These are phyloP conservation scores for Dermochelys coriacea DNA, from an alignment of 2,797 vertebrate species.

Conservation along the genomic window DNA sequence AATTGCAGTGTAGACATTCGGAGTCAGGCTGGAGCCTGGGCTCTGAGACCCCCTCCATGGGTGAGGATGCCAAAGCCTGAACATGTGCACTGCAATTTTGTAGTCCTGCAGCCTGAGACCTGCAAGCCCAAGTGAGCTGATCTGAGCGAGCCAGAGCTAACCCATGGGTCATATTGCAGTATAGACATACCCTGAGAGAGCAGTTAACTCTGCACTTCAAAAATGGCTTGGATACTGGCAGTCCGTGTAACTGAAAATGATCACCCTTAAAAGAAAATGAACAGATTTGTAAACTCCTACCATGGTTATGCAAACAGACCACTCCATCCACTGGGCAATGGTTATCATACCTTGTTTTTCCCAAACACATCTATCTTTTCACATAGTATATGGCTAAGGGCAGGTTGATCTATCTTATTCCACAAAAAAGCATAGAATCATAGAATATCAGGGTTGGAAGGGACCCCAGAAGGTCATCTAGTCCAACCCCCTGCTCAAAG, in stretches of 20 bases:
- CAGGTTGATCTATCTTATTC: not conserved
- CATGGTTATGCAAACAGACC: not conserved
- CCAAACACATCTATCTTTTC: not conserved
- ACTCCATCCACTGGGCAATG: not conserved
- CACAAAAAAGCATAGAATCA: constrained; percentile 12
- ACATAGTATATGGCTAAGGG: not conserved
- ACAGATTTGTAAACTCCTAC: not conserved
- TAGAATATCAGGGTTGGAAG: too few species aligned
- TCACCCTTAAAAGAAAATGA: constrained; percentile 3
- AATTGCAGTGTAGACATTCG: not conserved
- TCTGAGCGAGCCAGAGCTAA: not conserved
- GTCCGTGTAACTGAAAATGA: not conserved
- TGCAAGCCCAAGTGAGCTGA: not conserved
- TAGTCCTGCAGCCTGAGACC: not conserved
- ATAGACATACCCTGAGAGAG: not conserved
- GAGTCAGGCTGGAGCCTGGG: not conserved
- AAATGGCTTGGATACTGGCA: not conserved
- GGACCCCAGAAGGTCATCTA: too few species aligned
- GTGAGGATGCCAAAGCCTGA: not conserved
- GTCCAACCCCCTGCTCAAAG: too few species aligned
- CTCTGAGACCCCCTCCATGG: not conserved
- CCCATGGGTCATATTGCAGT: not conserved
- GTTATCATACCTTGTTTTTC: not conserved
- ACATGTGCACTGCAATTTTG: not conserved
- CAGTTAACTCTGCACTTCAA: not conserved